phyloP scores from a whole-genome alignment of 2,888 invertebrate species.

The Hoplodrina ambigua region DNA sequence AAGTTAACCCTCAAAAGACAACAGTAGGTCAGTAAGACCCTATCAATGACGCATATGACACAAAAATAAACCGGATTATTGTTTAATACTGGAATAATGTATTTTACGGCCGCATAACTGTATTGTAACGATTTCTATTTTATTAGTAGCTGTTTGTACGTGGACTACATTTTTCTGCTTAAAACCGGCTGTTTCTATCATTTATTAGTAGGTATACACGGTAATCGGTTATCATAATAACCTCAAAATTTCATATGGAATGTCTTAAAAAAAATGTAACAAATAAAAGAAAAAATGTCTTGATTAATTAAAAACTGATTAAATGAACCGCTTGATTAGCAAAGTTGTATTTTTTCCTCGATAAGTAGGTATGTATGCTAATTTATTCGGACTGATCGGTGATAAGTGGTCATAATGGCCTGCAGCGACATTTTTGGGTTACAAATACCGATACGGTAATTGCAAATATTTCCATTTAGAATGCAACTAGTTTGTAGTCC shows the following conservation, averaged over 20 bases:
- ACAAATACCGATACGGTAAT: conserved; percentile 48
- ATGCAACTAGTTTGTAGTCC: conserved; percentile 14
- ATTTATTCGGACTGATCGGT: conserved; percentile 34
- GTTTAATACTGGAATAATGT: conserved; percentile 63
- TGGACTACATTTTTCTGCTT: conserved; percentile 64
- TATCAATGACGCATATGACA: conserved; percentile 55
- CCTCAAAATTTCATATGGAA: conserved; percentile 49
- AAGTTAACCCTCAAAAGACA: conserved; percentile 38
- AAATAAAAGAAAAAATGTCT: conserved; percentile 22
- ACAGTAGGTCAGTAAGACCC: conserved; percentile 56
- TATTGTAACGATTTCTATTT: conserved; percentile 68
- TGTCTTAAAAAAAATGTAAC: conserved; percentile 50
- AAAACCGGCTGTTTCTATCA: conserved; percentile 60
- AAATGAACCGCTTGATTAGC: conserved; percentile 11
- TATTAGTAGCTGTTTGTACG: conserved; percentile 58
- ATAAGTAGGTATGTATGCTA: conserved; percentile 30
- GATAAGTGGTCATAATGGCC: conserved; percentile 33
- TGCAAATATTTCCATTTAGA: conserved; percentile 34
- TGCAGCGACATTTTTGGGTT: conserved; percentile 41
- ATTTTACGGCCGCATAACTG: conserved; percentile 72
- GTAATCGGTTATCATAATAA: conserved; percentile 28
- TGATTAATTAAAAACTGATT: conserved; percentile 13
- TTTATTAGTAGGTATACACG: conserved; percentile 55
- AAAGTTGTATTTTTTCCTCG: conserved; percentile 13
- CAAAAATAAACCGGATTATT: conserved; percentile 63